A percentile compares a stretch with the other conserved stretches of the same genome.
Conservation (phyloP, 2,113 vertebrate genomes). For the Grammomys dolichurus region DNA sequence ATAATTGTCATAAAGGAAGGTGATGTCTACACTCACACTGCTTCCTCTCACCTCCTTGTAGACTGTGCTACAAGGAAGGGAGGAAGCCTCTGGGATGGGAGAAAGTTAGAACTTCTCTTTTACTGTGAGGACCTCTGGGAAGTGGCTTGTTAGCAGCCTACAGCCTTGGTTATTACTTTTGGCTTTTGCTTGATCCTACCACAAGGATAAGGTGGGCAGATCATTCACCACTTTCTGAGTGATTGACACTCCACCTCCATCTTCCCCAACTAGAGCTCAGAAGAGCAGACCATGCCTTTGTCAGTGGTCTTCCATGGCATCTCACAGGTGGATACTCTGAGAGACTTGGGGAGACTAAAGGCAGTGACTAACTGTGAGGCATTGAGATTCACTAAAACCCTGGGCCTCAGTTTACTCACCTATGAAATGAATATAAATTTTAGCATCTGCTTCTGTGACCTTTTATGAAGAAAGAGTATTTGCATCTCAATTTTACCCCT, state of each 20-base stretch:
- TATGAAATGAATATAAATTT: background rate
- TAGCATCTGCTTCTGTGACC: background rate
- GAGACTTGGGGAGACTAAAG: background rate
- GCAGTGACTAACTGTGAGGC: background rate
- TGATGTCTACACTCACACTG: rapidly evolving
- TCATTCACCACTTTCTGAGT: too few species aligned
- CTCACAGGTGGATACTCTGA: background rate
- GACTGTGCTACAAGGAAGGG: too few species aligned
- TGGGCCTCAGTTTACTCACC: background rate
- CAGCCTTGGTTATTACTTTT: background rate
- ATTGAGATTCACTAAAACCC: background rate
- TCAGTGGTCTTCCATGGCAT: background rate
- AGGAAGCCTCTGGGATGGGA: background rate
- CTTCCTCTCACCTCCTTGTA: background rate
- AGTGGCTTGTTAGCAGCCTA: background rate
- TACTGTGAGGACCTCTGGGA: background rate
- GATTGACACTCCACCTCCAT: background rate
- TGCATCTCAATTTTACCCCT: background rate
- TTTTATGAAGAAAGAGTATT: background rate
- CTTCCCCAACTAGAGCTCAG: background rate
- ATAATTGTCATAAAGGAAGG: background rate
- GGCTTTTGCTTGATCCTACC: background rate
- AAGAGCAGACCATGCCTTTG: background rate
- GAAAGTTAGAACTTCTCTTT: background rate
- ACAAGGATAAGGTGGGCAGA: too few species aligned